Percentiles rank a stretch among this genome's conserved stretches.
These are phyloP conservation scores for Drosophila koepferae DNA, from an alignment of 2,888 invertebrate genomes.

Conservation along the genomic window DNA sequence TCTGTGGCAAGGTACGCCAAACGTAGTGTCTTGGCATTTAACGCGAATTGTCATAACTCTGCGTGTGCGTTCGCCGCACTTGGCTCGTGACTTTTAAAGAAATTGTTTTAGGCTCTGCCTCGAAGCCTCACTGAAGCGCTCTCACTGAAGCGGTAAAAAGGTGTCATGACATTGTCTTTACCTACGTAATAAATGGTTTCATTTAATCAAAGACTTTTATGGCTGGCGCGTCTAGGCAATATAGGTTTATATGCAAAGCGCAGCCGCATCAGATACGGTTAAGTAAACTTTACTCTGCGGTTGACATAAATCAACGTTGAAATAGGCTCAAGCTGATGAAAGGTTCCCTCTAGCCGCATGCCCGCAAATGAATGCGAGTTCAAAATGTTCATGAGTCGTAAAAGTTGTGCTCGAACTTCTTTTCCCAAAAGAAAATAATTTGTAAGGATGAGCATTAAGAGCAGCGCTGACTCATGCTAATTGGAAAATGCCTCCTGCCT, in stretches of 20 bases:
- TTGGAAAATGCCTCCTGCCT: conserved; percentile 19
- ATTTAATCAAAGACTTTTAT: conserved; percentile 78
- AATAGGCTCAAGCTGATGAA: conserved; percentile 43
- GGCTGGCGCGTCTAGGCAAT: conserved; percentile 57
- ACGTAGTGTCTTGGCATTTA: conserved; percentile 42
- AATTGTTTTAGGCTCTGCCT: conserved; percentile 64
- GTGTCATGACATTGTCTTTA: conserved; percentile 74
- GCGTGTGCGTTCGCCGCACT: conserved; percentile 31
- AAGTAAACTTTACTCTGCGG: conserved; percentile 71
- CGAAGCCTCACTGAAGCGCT: background rate
- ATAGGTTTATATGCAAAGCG: conserved; percentile 48
- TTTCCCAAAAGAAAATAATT: conserved; percentile 14
- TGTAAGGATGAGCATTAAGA: conserved; percentile 26
- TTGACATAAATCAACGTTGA: conserved; percentile 77
- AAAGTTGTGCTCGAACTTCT: conserved; percentile 38
- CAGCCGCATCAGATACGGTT: conserved; percentile 53
- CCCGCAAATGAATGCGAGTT: conserved; percentile 9
- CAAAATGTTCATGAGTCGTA: conserved; percentile 32
- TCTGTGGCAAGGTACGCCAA: background rate
- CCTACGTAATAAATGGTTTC: conserved; percentile 78
- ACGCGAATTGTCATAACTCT: conserved; percentile 63
- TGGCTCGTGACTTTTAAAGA: conserved; percentile 69
- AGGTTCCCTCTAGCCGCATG: conserved; percentile 13
- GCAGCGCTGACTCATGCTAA: conserved; percentile 38
- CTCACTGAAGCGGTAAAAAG: conserved; percentile 29